Evolutionary conservation across 2,888 invertebrate species (phyloP).

Genomic region (Drosophila mayaguana): DNA sequence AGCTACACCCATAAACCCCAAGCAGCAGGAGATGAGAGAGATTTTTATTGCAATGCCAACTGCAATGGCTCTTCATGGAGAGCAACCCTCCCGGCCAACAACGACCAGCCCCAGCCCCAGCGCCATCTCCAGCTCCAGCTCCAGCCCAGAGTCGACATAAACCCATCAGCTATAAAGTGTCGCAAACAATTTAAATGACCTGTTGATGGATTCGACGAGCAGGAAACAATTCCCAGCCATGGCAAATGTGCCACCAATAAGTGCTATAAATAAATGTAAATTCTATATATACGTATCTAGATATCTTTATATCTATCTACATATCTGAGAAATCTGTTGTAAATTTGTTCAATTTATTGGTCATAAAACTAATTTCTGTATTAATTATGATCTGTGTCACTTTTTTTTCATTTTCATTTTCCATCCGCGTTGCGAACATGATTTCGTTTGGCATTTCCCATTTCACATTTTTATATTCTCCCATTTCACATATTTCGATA

Average conservation of each 20-base stretch:
- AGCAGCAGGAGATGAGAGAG: conserved; percentile 26
- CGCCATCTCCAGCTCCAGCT: neutral
- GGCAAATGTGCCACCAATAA: conserved; percentile 3
- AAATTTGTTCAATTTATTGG: conserved; percentile 62
- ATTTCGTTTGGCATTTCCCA: conserved; percentile 14
- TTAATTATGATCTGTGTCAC: conserved; percentile 41
- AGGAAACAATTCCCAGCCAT: conserved; percentile 9
- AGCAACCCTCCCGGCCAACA: neutral
- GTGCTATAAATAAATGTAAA: conserved; percentile 8
- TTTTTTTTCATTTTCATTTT: neutral
- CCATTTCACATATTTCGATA: conserved; percentile 24
- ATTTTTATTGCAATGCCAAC: conserved; percentile 56
- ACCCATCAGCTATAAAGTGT: conserved; percentile 70
- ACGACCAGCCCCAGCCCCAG: neutral
- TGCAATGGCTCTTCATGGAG: neutral
- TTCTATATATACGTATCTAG: neutral
- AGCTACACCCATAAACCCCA: conserved; percentile 25
- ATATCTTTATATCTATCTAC: neutral
- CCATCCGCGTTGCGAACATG: conserved; percentile 37
- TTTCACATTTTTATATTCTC: conserved; percentile 3
- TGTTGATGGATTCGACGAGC: conserved; percentile 52
- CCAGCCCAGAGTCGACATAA: conserved; percentile 52
- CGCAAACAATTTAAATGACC: conserved; percentile 61
- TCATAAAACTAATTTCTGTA: conserved; percentile 56
- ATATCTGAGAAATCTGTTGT: conserved; percentile 11